Conservation (phyloP, 2,888 invertebrate genomes). For the Chrysolina haemoptera region DNA sequence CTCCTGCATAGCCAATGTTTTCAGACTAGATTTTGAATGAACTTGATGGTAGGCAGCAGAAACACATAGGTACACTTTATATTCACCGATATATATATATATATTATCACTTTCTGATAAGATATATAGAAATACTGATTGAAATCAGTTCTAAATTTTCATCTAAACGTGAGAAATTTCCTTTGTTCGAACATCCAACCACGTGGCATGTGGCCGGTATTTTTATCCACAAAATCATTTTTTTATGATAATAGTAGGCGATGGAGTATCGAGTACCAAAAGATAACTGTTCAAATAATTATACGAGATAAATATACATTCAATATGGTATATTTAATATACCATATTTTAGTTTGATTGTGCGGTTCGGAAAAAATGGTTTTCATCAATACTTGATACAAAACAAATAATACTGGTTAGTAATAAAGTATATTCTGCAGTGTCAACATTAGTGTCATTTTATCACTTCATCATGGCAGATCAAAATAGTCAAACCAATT, state of each 20-base stretch:
- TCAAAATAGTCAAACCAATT: neutral
- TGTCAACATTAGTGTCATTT: neutral
- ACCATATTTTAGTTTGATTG: neutral
- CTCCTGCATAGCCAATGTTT: too few species aligned
- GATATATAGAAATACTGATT: neutral
- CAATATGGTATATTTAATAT: conserved; percentile 6
- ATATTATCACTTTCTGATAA: neutral
- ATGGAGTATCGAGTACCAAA: neutral
- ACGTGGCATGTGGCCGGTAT: neutral
- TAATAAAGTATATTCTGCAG: neutral
- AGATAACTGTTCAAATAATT: conserved; percentile 15
- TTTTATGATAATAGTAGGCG: neutral
- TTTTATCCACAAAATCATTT: neutral
- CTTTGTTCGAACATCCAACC: neutral
- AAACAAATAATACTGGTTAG: neutral
- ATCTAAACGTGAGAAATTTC: neutral
- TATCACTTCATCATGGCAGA: neutral
- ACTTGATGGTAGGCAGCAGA: too few species aligned
- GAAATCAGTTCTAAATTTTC: neutral
- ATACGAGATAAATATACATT: neutral
- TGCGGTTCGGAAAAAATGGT: neutral
- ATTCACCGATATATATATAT: too few species aligned
- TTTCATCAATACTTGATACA: neutral
- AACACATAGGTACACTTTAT: too few species aligned
- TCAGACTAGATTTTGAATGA: too few species aligned